These are phyloP conservation scores for Pedetes capensis DNA, from an alignment of 2,113 vertebrate species.

Conservation along the genomic window DNA sequence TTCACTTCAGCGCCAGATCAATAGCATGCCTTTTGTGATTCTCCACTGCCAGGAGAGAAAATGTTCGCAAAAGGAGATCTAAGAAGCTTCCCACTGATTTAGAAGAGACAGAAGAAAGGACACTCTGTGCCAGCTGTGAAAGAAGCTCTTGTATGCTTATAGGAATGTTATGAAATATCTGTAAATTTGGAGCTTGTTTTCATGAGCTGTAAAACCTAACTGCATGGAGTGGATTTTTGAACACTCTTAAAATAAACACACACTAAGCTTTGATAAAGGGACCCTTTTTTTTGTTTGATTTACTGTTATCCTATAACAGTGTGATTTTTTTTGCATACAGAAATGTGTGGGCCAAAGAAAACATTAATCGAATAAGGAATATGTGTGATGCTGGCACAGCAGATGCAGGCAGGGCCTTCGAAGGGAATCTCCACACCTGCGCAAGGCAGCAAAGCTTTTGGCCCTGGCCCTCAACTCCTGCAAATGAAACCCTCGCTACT, in stretches of 20 bases:
- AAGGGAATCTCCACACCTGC: neutral
- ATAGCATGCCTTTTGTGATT: constrained; percentile 66
- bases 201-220: constrained; percentile 54
- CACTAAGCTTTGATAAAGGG: constrained; percentile 76
- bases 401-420: neutral
- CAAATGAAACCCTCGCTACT: neutral
- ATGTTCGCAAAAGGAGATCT: constrained; percentile 67
- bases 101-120: constrained; percentile 66
- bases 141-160: constrained; percentile 63
- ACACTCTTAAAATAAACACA: constrained; percentile 78
- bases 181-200: constrained; percentile 69
- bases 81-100: constrained; percentile 63
- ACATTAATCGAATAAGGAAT: constrained; percentile 3
- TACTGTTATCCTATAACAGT: constrained; percentile 31
- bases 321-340: constrained; percentile 61
- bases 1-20: constrained; percentile 59
- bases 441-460: neutral
- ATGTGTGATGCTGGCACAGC: neutral
- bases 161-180: constrained; percentile 67
- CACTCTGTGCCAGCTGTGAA: constrained; percentile 59
- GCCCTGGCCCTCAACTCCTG: neutral
- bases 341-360: constrained; percentile 52
- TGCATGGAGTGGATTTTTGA: constrained; percentile 66
- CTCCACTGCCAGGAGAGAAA: constrained; percentile 68
- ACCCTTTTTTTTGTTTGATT: constrained; percentile 63